phyloP scores from a whole-genome alignment of 2,888 invertebrate genomes.

The Metellina segmentata region DNA sequence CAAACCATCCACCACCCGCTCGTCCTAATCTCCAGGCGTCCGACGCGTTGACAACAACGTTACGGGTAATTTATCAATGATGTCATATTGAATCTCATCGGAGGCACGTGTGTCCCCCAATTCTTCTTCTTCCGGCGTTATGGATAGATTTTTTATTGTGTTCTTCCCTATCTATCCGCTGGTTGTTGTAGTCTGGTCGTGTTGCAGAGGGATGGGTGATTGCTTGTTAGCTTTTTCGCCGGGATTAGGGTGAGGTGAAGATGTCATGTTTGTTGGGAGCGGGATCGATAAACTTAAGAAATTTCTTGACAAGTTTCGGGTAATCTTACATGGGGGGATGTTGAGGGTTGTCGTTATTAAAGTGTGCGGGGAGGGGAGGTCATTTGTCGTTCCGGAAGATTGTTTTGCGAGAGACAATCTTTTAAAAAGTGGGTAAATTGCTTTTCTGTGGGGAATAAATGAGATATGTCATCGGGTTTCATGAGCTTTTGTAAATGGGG shows the following conservation, averaged over 20 bases:
- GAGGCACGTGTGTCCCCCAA: constrained; percentile 19
- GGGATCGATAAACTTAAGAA: constrained; percentile 52
- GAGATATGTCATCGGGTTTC: not conserved
- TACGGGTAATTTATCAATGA: constrained; percentile 73
- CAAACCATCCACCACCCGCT: constrained; percentile 1
- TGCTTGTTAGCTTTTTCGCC: constrained; percentile 65
- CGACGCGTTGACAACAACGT: constrained; percentile 47
- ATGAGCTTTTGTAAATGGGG: not conserved
- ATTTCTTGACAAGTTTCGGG: constrained; percentile 36
- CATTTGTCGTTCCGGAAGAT: not conserved
- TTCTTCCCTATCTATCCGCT: not conserved
- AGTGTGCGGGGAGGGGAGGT: not conserved
- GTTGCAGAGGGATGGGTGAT: constrained; percentile 20
- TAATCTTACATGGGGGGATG: not conserved
- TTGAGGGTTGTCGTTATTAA: not conserved
- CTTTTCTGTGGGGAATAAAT: not conserved
- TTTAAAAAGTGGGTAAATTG: not conserved
- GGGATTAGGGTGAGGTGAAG: constrained; percentile 30
- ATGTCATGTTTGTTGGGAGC: constrained; percentile 8
- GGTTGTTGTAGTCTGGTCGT: not conserved
- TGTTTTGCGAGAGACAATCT: not conserved
- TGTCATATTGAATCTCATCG: constrained; percentile 74
- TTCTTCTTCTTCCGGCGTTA: not conserved
- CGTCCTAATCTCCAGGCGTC: constrained; percentile 18
- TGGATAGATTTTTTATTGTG: constrained; percentile 3